These are phyloP conservation scores for Australoheros facetus DNA, from an alignment of 2,797 vertebrate species.

Conservation along the genomic window DNA sequence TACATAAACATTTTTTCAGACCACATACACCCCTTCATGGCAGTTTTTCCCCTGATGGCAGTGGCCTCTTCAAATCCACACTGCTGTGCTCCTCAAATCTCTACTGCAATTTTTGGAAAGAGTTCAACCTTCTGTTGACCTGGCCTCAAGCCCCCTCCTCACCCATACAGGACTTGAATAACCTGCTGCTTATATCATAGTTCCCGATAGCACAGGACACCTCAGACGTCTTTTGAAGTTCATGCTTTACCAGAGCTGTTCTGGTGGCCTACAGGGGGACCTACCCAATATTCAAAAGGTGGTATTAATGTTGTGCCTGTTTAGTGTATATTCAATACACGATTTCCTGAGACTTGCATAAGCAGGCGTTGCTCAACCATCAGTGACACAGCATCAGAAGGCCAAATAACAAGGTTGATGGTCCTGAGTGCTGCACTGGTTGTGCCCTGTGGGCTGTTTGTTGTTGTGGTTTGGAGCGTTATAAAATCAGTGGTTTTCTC, in stretches of 20 bases:
- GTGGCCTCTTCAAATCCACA: neutral
- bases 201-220: neutral
- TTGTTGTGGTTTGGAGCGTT: constrained; percentile 67
- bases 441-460: constrained; percentile 49
- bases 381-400: constrained; percentile 54
- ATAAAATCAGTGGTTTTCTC: constrained; percentile 61
- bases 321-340: neutral
- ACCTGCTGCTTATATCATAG: neutral
- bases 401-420: constrained; percentile 32
- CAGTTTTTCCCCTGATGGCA: neutral
- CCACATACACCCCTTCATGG: no score
- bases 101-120: neutral
- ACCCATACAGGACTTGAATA: neutral
- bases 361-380: constrained; percentile 14
- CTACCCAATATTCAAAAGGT: neutral
- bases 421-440: constrained; percentile 36
- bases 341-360: constrained; percentile 7
- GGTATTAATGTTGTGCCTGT: neutral
- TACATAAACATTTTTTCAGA: neutral
- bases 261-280: neutral
- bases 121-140: neutral
- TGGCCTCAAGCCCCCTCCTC: neutral
- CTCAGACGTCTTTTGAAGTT: neutral
- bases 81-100: neutral
- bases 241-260: neutral